Conservation (phyloP, 2,888 invertebrate species). For the Syrphus vitripennis region DNA sequence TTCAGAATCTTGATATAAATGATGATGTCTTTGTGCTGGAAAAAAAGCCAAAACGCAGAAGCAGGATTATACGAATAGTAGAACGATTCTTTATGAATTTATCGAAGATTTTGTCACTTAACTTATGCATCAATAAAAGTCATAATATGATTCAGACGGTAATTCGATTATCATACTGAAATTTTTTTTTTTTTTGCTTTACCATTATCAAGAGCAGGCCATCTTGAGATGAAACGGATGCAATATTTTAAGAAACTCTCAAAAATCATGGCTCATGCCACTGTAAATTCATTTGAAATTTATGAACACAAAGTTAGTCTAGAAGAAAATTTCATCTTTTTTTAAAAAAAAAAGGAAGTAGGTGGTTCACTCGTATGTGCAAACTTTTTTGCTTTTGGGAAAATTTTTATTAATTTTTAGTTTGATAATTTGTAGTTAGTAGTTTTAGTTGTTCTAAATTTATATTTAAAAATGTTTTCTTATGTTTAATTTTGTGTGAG, state of each 20-base stretch:
- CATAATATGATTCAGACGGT: conserved; percentile 48
- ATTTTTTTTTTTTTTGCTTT: not conserved
- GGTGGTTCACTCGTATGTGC: too few relatives aligned
- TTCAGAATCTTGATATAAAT: conserved; percentile 9
- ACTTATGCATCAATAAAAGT: conserved; percentile 64
- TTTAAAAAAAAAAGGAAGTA: not conserved
- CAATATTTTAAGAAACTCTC: conserved; percentile 32
- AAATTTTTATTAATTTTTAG: too few relatives aligned
- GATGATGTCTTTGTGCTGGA: conserved; percentile 11
- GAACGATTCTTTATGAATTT: conserved; percentile 62
- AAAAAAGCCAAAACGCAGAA: not conserved
- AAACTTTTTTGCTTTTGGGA: too few relatives aligned
- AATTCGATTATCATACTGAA: not conserved
- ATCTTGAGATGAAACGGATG: conserved; percentile 28
- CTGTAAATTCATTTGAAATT: not conserved
- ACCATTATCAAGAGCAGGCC: conserved; percentile 6
- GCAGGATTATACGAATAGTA: not conserved
- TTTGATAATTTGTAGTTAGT: too few relatives aligned
- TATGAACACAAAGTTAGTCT: not conserved
- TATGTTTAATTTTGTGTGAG: too few relatives aligned
- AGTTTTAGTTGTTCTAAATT: too few relatives aligned
- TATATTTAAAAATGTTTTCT: too few relatives aligned
- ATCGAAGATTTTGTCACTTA: conserved; percentile 67
- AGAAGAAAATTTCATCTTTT: not conserved
- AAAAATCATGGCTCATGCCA: conserved; percentile 3